These are phyloP conservation scores for Stenopsyche tienmushanensis DNA, from an alignment of 1,140 invertebrate species.

Conservation along the genomic window DNA sequence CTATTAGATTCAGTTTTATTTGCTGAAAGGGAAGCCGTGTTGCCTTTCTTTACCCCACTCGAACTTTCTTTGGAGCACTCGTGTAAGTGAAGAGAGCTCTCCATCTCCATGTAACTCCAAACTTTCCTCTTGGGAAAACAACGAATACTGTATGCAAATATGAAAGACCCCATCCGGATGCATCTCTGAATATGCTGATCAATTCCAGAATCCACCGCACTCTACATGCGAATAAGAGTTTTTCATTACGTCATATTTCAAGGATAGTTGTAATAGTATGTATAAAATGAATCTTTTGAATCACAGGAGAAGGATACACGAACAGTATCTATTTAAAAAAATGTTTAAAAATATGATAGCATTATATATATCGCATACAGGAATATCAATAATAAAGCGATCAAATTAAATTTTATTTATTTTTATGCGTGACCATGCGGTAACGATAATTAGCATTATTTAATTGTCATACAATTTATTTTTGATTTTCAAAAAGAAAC, in stretches of 20 bases:
- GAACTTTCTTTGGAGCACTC: background rate
- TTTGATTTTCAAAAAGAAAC: too few relatives aligned
- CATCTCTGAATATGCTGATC: slow-evolving; percentile 13
- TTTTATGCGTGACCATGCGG: too few relatives aligned
- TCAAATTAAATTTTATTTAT: too few relatives aligned
- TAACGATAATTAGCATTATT: too few relatives aligned
- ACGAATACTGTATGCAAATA: slow-evolving; percentile 26
- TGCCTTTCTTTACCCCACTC: slow-evolving; percentile 7
- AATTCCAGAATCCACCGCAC: background rate
- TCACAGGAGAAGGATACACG: background rate
- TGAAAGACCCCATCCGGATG: background rate
- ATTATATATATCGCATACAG: too few relatives aligned
- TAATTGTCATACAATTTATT: too few relatives aligned
- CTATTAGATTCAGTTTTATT: slow-evolving; percentile 7
- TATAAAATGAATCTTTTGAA: background rate
- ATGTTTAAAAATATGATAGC: background rate
- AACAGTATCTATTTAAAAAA: background rate
- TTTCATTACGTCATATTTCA: background rate
- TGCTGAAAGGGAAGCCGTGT: slow-evolving; percentile 23
- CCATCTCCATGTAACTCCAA: slow-evolving; percentile 16
- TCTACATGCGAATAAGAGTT: background rate
- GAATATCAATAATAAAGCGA: too few relatives aligned
- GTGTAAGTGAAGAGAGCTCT: slow-evolving; percentile 11
- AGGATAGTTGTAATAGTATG: background rate
- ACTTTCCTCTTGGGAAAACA: slow-evolving; percentile 28